Evolutionary conservation across 2,113 vertebrate species (phyloP).

Genomic region (Scortum barcoo): DNA sequence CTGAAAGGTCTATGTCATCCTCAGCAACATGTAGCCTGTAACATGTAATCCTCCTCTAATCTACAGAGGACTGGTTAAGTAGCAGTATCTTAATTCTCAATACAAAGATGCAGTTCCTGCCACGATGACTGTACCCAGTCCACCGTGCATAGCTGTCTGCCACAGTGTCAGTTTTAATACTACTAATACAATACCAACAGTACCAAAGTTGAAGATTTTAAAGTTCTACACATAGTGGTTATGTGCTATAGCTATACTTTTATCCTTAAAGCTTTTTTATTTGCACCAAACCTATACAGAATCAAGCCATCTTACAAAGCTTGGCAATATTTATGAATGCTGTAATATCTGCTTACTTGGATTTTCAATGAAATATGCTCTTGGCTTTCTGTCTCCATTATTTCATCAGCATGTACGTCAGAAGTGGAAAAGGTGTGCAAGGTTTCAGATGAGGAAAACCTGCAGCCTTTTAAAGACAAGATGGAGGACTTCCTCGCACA

Average conservation of each 20-base stretch:
- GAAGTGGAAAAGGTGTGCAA: constrained; percentile 94
- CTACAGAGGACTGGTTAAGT: background rate
- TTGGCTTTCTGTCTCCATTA: background rate
- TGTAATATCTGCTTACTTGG: background rate
- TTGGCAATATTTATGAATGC: background rate
- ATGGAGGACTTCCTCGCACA: constrained; percentile 93
- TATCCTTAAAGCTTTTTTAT: background rate
- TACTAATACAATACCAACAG: no score
- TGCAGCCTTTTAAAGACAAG: constrained; percentile 96
- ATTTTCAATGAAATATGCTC: background rate
- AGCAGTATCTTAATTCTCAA: background rate
- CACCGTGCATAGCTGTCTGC: background rate
- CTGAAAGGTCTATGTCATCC: background rate
- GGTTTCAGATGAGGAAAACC: constrained; percentile 90
- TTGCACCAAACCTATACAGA: background rate
- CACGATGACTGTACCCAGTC: background rate
- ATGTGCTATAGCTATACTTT: background rate
- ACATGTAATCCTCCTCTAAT: no score
- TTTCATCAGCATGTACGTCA: constrained; percentile 89
- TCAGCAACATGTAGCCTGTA: background rate
- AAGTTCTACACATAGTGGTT: background rate
- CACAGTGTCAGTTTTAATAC: background rate
- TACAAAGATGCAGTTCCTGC: background rate
- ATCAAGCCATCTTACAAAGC: background rate
- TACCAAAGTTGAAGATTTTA: background rate